phyloP scores from a whole-genome alignment of 1,140 invertebrate genomes.

The Caenorhabditis remanei region DNA sequence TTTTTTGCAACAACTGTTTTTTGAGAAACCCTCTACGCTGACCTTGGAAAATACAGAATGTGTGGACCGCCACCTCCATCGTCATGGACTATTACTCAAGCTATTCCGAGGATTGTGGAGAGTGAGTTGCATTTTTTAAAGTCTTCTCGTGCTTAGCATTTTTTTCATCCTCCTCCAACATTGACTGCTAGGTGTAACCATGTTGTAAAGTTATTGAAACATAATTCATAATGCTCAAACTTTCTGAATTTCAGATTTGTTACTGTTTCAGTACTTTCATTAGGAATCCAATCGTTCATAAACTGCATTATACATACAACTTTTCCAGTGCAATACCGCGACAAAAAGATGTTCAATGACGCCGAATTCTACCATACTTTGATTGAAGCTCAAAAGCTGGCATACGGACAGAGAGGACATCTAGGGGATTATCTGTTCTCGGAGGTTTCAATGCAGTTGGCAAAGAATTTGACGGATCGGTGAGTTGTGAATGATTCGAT shows the following conservation, averaged over 20 bases:
- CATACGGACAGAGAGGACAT: slow-evolving; percentile 82
- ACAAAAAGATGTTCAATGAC: slow-evolving; percentile 49
- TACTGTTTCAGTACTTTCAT: no score
- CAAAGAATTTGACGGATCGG: slow-evolving; percentile 18
- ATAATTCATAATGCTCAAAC: no score
- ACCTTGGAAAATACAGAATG: slow-evolving; percentile 60
- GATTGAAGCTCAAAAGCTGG: slow-evolving; percentile 90
- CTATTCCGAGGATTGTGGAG: slow-evolving; percentile 52
- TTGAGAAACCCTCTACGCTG: slow-evolving; percentile 47
- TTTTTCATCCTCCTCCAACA: no score
- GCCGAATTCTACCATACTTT: slow-evolving; percentile 82
- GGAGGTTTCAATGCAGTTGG: background rate
- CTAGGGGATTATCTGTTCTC: slow-evolving; percentile 39
- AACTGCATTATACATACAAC: background rate
- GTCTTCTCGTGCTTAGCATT: no score
- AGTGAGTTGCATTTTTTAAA: slow-evolving; percentile 43
- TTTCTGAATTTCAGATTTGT: no score
- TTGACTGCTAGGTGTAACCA: no score
- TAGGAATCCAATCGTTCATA: no score
- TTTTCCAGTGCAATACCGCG: slow-evolving; percentile 19
- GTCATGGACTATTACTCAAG: slow-evolving; percentile 56
- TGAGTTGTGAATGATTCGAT: background rate
- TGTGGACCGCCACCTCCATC: slow-evolving; percentile 66
- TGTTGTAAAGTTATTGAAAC: no score
- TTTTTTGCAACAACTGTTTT: background rate